phyloP scores from a whole-genome alignment of 2,888 invertebrate genomes.

The Tipula vernalis region DNA sequence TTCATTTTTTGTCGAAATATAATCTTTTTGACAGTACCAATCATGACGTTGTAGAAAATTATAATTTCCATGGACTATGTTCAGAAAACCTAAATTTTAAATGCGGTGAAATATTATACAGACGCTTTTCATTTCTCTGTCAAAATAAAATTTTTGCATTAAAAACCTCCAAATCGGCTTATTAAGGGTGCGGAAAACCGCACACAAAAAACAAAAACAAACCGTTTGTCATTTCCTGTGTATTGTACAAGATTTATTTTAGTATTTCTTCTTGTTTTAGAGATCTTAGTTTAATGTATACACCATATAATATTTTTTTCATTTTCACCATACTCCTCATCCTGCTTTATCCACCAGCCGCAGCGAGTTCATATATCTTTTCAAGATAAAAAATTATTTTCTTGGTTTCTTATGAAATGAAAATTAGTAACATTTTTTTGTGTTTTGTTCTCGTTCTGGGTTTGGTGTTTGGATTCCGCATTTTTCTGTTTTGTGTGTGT shows the following conservation, averaged over 20 bases:
- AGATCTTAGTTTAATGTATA: not conserved
- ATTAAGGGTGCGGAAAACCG: not conserved
- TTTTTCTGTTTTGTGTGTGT: not conserved
- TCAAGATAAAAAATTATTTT: not conserved
- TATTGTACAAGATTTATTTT: not conserved
- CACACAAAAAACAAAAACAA: not conserved
- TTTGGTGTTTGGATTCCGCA: not conserved
- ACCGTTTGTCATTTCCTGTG: not conserved
- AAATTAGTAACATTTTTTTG: not conserved
- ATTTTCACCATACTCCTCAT: not conserved
- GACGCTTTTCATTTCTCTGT: not conserved
- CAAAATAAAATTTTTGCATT: not conserved
- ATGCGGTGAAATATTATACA: not conserved
- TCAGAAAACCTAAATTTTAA: not conserved
- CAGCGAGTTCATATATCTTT: not conserved
- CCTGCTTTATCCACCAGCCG: not conserved
- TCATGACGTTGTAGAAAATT: not conserved
- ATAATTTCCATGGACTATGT: not conserved
- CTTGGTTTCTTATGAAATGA: not conserved
- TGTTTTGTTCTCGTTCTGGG: not conserved
- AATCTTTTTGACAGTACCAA: not conserved
- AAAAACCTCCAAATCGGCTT: not conserved
- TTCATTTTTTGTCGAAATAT: not conserved
- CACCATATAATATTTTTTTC: not conserved
- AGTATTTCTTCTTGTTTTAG: not conserved